Percentiles rank a stretch among this genome's conserved stretches.
phyloP scores from a whole-genome alignment of 2,113 vertebrate genomes.

The Gadus macrocephalus region DNA sequence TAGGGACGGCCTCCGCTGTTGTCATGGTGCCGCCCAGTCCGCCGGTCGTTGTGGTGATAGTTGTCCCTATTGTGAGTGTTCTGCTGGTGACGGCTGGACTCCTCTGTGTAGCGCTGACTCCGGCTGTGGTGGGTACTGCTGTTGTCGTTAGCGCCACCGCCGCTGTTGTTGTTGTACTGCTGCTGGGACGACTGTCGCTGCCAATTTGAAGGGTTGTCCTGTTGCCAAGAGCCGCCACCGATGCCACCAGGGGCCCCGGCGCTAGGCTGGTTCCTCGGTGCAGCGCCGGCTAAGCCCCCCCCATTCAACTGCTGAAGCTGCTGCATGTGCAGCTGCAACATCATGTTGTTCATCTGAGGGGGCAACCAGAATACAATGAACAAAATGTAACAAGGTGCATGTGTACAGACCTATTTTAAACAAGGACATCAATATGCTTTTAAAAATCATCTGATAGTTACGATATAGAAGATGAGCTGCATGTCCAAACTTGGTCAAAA shows the following conservation, averaged over 20 bases:
- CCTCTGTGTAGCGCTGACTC: slow-evolving; percentile 56
- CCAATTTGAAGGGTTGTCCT: slow-evolving; percentile 49
- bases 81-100: slow-evolving; percentile 68
- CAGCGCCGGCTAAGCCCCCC: slow-evolving; percentile 43
- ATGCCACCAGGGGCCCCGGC: slow-evolving; percentile 31
- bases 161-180: slow-evolving; percentile 8
- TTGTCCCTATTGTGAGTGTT: slow-evolving; percentile 63
- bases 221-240: slow-evolving; percentile 59
- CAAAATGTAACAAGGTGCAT: neutral
- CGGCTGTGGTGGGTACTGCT: slow-evolving; percentile 36
- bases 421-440: neutral
- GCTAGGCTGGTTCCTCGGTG: slow-evolving; percentile 39
- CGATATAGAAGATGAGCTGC: no score
- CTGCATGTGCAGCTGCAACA: slow-evolving; percentile 66
- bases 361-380: neutral
- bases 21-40: slow-evolving; percentile 31
- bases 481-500: no score
- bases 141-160: slow-evolving; percentile 56
- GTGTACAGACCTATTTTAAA: neutral
- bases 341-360: slow-evolving; percentile 75
- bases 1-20: slow-evolving; percentile 37
- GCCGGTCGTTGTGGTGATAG: slow-evolving; percentile 57
- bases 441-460: no score
- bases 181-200: slow-evolving; percentile 41
- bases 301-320: slow-evolving; percentile 58